Conservation (phyloP, 2,797 vertebrate species). For the Mormyrops boulengeri region DNA sequence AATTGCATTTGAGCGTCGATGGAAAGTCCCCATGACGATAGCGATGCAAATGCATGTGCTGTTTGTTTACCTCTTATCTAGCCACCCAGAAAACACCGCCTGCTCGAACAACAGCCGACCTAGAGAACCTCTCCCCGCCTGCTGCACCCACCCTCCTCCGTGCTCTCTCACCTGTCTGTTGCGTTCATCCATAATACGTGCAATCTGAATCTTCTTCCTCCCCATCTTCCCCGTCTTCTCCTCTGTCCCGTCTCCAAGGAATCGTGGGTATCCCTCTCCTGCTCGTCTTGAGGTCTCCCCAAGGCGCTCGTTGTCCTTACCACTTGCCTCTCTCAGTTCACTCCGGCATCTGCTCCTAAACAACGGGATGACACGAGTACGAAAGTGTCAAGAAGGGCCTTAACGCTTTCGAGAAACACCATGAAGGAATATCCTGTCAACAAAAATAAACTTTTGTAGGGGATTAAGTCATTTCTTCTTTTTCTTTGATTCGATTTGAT, state of each 20-base stretch:
- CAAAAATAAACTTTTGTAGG: background rate
- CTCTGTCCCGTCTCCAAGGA: conserved; percentile 61
- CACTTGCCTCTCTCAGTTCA: conserved; percentile 37
- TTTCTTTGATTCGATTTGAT: background rate
- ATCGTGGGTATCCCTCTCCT: conserved; percentile 41
- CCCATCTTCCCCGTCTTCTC: conserved; percentile 78
- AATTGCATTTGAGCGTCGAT: background rate
- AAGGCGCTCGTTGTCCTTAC: conserved; percentile 16
- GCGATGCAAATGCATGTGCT: background rate
- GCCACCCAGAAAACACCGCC: background rate
- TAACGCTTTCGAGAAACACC: background rate
- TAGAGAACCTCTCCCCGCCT: background rate
- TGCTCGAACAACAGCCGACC: background rate
- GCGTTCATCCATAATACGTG: conserved; percentile 95
- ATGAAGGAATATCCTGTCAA: background rate
- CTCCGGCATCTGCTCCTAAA: conserved; percentile 33
- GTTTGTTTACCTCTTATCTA: background rate
- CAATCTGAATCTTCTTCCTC: conserved; percentile 99
- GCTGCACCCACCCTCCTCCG: background rate
- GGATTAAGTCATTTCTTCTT: background rate
- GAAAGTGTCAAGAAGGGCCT: background rate
- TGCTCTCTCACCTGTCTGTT: conserved; percentile 82
- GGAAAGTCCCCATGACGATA: background rate
- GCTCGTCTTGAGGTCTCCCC: conserved; percentile 53
- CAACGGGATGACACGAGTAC: conserved; percentile 7